phyloP scores from a whole-genome alignment of 2,113 vertebrate species.

The Cardinalis cardinalis region DNA sequence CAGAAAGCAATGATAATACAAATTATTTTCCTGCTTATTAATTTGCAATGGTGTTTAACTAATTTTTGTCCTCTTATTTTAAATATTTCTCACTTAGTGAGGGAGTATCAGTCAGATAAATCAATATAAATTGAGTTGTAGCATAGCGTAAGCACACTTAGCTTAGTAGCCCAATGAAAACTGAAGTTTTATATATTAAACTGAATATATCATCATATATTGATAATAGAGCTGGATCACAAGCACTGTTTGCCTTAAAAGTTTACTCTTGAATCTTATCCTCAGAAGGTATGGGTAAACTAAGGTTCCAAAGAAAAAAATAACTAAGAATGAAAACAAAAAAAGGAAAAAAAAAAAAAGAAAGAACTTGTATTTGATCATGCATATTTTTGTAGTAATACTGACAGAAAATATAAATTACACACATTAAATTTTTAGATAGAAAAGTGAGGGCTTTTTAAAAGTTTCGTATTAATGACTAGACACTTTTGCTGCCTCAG shows the following conservation, averaged over 20 bases:
- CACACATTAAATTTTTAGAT: background rate
- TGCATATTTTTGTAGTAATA: background rate
- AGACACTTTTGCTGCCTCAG: background rate
- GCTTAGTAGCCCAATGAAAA: background rate
- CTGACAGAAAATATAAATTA: background rate
- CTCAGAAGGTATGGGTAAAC: background rate
- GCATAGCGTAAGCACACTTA: background rate
- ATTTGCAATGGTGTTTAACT: background rate
- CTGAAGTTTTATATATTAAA: too few relatives aligned
- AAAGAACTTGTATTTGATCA: accelerated
- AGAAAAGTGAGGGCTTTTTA: background rate
- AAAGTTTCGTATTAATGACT: background rate
- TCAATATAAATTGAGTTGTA: background rate
- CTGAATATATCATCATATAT: too few relatives aligned
- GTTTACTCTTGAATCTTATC: background rate
- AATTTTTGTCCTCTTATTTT: background rate
- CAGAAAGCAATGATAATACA: background rate
- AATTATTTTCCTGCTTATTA: background rate
- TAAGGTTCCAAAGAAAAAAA: background rate
- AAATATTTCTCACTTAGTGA: background rate
- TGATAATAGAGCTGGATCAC: background rate
- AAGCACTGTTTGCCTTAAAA: background rate
- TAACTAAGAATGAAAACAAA: background rate
- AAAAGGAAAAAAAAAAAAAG: accelerated
- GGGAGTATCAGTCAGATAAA: background rate